Evolutionary conservation across 2,113 vertebrate species (phyloP).

Genomic region (Grammomys dolichurus): DNA sequence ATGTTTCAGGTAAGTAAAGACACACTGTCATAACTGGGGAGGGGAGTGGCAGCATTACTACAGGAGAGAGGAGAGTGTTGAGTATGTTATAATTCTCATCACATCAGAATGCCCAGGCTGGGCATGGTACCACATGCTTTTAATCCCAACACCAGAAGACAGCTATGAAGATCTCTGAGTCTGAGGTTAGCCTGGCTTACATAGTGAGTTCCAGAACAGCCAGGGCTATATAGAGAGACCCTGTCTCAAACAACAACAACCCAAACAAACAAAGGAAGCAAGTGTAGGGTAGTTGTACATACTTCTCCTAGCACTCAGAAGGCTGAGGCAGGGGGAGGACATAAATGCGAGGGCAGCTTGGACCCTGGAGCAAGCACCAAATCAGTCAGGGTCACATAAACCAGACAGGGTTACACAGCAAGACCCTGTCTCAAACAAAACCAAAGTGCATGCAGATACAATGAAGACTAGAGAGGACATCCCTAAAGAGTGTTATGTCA

Average conservation of each 20-base stretch:
- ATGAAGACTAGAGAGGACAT: background rate
- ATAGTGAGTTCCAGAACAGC: background rate
- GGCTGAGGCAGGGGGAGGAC: background rate
- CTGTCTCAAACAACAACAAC: background rate
- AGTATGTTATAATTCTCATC: background rate
- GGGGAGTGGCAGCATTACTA: background rate
- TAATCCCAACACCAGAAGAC: background rate
- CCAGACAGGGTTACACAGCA: background rate
- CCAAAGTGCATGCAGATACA: background rate
- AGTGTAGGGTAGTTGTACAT: background rate
- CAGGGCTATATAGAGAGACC: background rate
- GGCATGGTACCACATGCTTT: background rate
- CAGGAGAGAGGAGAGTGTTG: background rate
- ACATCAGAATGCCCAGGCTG: background rate
- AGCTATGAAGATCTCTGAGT: background rate
- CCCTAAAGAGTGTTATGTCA: background rate
- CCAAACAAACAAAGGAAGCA: background rate
- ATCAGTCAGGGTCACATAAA: background rate
- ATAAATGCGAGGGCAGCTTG: background rate
- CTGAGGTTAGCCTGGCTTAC: background rate
- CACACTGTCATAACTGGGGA: background rate
- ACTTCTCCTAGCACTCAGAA: background rate
- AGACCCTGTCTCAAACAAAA: background rate
- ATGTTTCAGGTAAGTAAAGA: background rate
- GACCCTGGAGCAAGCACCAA: background rate